A percentile compares a stretch with the other conserved stretches of the same genome.
These are phyloP conservation scores for Spinus olivaceus DNA, from an alignment of 2,797 vertebrate species.

Conservation along the genomic window DNA sequence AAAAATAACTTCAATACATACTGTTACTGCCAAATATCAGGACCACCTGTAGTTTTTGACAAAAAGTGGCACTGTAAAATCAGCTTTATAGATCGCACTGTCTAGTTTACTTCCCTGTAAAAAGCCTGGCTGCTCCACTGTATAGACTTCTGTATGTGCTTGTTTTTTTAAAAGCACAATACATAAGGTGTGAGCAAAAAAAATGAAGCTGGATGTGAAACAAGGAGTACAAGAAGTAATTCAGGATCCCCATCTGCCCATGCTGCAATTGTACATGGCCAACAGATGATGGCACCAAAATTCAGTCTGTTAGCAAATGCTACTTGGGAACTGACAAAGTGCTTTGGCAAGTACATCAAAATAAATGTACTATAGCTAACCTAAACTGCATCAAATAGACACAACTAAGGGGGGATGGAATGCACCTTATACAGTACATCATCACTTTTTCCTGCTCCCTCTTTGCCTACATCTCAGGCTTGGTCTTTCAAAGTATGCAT, in stretches of 20 bases:
- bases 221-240: neutral
- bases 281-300: slow-evolving; percentile 72
- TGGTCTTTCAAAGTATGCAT: neutral
- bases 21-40: neutral
- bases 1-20: neutral
- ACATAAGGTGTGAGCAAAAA: neutral
- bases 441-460: neutral
- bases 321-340: neutral
- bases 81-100: neutral
- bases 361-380: neutral
- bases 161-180: neutral
- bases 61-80: neutral
- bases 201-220: neutral
- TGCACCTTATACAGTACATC: neutral
- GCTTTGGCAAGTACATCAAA: neutral
- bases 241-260: neutral
- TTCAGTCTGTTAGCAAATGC: neutral
- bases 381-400: neutral
- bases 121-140: neutral
- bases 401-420: neutral
- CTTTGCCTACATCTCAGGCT: neutral
- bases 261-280: neutral
- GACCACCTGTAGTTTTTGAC: neutral
- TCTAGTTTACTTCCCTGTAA: neutral
- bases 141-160: rapidly evolving